These are phyloP conservation scores for Resseliella maxima DNA, from an alignment of 2,888 invertebrate species.

Conservation along the genomic window DNA sequence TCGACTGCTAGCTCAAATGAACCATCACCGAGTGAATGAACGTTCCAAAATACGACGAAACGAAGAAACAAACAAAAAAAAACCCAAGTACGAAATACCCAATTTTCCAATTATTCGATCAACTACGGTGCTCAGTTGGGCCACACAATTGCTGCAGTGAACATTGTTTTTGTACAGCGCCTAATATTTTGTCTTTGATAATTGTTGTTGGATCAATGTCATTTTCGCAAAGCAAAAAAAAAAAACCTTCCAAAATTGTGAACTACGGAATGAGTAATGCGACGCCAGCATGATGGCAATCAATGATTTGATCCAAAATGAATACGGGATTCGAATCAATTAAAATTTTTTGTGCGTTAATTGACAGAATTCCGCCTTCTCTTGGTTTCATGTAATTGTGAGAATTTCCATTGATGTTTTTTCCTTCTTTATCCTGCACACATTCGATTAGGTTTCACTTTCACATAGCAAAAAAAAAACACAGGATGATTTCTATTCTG, in stretches of 20 bases:
- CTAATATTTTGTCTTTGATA: neutral
- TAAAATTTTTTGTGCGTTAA: neutral
- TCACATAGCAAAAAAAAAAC: neutral
- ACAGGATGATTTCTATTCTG: neutral
- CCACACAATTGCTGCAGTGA: neutral
- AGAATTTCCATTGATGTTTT: neutral
- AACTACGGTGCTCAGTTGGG: neutral
- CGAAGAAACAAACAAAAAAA: too few species aligned
- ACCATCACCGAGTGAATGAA: constrained; percentile 24
- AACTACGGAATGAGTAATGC: neutral
- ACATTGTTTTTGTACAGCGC: neutral
- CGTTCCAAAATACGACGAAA: too few species aligned
- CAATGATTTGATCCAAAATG: neutral
- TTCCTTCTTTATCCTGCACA: neutral
- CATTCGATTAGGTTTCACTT: neutral
- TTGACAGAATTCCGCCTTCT: neutral
- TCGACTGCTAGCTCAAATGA: neutral
- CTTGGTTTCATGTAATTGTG: neutral
- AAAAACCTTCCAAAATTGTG: neutral
- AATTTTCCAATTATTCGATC: constrained; percentile 24
- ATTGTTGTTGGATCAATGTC: constrained; percentile 24
- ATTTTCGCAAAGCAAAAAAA: neutral
- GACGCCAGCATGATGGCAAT: neutral
- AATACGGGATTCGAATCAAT: neutral
- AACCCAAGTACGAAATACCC: neutral